phyloP scores from a whole-genome alignment of 2,113 vertebrate species.

The Malurus cyaneus region DNA sequence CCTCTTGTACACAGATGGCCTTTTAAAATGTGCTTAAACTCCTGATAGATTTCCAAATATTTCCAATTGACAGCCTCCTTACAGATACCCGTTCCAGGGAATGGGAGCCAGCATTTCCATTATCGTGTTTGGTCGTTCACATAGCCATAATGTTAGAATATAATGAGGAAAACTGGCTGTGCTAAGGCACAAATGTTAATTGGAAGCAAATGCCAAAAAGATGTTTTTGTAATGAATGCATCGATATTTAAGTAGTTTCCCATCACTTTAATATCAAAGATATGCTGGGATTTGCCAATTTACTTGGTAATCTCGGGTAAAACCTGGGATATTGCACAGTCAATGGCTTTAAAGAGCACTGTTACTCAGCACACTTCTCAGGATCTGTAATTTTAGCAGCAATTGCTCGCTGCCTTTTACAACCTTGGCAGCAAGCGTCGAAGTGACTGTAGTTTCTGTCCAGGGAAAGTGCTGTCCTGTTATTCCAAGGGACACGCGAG shows the following conservation, averaged over 20 bases:
- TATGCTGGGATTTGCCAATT: neutral
- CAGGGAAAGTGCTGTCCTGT: neutral
- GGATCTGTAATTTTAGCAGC: neutral
- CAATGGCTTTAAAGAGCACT: neutral
- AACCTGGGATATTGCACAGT: neutral
- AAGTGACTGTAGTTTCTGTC: neutral
- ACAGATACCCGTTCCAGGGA: neutral
- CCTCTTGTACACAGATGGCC: conserved; percentile 46
- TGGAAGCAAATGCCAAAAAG: conserved; percentile 42
- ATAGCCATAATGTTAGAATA: neutral
- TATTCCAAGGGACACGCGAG: neutral
- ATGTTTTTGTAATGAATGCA: neutral
- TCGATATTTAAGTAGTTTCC: neutral
- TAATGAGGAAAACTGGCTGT: neutral
- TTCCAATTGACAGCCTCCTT: conserved; percentile 18
- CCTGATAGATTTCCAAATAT: conserved; percentile 29
- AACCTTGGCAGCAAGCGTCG: neutral
- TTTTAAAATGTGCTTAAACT: conserved; percentile 45
- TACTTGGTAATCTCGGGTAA: neutral
- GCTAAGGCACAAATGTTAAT: neutral
- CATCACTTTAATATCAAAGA: conserved; percentile 24
- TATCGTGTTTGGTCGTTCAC: neutral
- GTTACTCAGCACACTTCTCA: neutral
- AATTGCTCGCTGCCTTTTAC: neutral
- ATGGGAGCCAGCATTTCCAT: neutral